Base-by-base conservation (phyloP, 2,113 vertebrate species). In the Rhynchopsitta pachyrhyncha region DNA sequence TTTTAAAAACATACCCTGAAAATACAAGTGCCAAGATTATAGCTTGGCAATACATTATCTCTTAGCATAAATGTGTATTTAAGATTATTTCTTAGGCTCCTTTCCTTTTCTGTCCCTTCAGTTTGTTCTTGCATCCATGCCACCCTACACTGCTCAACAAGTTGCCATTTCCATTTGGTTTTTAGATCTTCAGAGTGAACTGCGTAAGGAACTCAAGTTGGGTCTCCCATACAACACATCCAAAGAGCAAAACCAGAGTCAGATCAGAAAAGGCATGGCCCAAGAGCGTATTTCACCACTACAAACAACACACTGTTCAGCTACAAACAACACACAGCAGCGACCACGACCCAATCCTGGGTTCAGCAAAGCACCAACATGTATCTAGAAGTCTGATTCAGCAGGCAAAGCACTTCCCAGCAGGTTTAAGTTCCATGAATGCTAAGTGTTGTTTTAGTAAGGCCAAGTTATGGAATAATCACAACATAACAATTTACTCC, bases 381-480 rank as follows among this genome's bases (percentile, higher is more conserved):
- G 1, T 8, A 46, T 27, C 64, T 13, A 63, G 84, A 70, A 91
- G 59, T 46, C 28, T 13, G 41, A 57, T 24, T 79, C 67, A 76
- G 73, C 52, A 4, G 25, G 62, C 91, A 94, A 29, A 81, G 64
- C 22, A 7, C 68, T 75, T 62, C 22, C 22, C 44, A 78, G 86
- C 44, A 77, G 37, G 78, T 57, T 77, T 82, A 42, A 76, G 59
- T 49, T 67, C 92, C 82, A 88, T 74, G 47, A 86, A 73, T 29
- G 78, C 55, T 31, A 88, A 88, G 49, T 47, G 67, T 39, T 70
- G 86, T 67, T 44, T 69, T 78, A 74, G 42, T 69, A 87, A 82
- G 53, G 91, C 70, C 78, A 91, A 60, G 63, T 89, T 92, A 91
- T 15, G 64, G 39, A 95, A 91, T 85, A 95, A 91, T 88, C 69